A percentile compares a stretch with the other conserved stretches of the same genome.
Evolutionary conservation across 1,140 invertebrate species (phyloP).

Genomic region (Hypsibius dujardini): DNA sequence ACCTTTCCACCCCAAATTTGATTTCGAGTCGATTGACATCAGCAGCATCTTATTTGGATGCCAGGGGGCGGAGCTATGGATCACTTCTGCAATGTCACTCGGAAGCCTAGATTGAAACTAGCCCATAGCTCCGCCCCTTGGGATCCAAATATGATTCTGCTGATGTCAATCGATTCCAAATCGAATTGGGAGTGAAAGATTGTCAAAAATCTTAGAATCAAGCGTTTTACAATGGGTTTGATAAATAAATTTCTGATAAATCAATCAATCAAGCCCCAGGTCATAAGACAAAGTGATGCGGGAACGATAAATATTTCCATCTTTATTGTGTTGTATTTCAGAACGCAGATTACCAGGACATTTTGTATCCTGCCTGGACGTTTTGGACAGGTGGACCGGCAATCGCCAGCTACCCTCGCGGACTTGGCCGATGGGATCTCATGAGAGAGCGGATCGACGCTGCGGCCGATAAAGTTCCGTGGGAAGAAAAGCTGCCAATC

Average conservation of each 20-base stretch:
- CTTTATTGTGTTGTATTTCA: slow-evolving; percentile 31
- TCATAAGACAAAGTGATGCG: slow-evolving; percentile 17
- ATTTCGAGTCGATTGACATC: too few relatives aligned
- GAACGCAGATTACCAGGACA: slow-evolving; percentile 64
- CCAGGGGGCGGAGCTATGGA: too few relatives aligned
- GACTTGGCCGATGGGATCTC: slow-evolving; percentile 77
- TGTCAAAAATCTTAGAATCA: too few relatives aligned
- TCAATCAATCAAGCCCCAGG: slow-evolving; percentile 20
- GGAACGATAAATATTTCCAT: slow-evolving; percentile 19
- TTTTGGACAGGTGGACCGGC: slow-evolving; percentile 96
- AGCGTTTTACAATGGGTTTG: not conserved
- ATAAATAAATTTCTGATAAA: slow-evolving; percentile 20
- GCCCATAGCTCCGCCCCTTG: too few relatives aligned
- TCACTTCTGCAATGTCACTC: too few relatives aligned
- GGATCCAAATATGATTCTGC: too few relatives aligned
- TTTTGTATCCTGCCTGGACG: slow-evolving; percentile 89
- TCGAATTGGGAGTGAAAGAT: too few relatives aligned
- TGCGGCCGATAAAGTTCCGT: slow-evolving; percentile 47
- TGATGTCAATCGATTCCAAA: too few relatives aligned
- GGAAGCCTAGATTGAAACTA: too few relatives aligned
- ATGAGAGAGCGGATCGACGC: slow-evolving; percentile 39
- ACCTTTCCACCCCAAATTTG: too few relatives aligned
- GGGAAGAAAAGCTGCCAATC: slow-evolving; percentile 53
- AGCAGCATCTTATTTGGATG: too few relatives aligned
- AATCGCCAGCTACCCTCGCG: slow-evolving; percentile 72